A percentile compares a stretch with the other conserved stretches of the same genome.
Evolutionary conservation across 2,797 vertebrate genomes (phyloP).

Genomic region (Cheracebus regulus): DNA sequence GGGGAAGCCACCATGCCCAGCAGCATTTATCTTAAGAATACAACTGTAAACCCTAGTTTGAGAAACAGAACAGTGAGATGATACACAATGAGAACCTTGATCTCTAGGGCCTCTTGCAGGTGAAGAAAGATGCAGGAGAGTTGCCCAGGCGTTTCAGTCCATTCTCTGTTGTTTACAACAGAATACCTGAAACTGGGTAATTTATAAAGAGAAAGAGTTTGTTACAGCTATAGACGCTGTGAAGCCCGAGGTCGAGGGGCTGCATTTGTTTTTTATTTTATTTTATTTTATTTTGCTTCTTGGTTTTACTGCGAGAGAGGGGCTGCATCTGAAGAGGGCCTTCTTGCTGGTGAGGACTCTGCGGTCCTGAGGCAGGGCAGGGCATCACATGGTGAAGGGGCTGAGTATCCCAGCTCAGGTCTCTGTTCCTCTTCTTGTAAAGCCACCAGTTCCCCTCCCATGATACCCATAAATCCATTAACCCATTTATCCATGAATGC

Average conservation of each 20-base stretch:
- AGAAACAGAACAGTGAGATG: neutral
- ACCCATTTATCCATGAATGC: neutral
- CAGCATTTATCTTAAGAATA: neutral
- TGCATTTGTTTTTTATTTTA: neutral
- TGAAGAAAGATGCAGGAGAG: neutral
- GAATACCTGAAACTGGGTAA: neutral
- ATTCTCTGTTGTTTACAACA: neutral
- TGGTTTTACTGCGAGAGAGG: neutral
- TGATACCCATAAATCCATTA: neutral
- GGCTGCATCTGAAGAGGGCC: neutral
- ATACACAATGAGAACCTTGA: neutral
- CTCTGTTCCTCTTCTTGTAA: neutral
- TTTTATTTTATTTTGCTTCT: too few relatives aligned
- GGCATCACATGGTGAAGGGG: neutral
- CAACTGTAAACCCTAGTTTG: neutral
- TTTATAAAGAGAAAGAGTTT: neutral
- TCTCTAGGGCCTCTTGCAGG: neutral
- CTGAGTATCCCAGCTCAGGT: neutral
- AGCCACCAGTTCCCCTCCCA: neutral
- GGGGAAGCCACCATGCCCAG: neutral
- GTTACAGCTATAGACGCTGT: neutral
- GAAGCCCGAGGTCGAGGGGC: neutral
- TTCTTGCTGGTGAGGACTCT: neutral
- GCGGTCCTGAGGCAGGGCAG: neutral
- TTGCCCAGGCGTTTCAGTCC: neutral